Evolutionary conservation across 2,888 invertebrate species (phyloP).

Genomic region (Aphidius colemani): DNA sequence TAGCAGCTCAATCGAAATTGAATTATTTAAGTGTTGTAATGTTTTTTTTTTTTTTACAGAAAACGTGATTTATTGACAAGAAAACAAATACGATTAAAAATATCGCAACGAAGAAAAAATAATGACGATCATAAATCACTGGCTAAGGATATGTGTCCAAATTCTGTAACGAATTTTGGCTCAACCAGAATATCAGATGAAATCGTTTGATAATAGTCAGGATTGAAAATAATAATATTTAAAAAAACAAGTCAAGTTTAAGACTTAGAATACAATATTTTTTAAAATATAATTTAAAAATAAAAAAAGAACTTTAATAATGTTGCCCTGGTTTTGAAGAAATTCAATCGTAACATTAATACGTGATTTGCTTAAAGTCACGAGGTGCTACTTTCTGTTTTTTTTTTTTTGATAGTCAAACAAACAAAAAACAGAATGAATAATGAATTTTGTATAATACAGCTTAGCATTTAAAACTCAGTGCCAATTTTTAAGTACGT

Average conservation of each 20-base stretch:
- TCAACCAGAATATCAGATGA: slow-evolving; percentile 38
- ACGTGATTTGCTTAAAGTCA: no score
- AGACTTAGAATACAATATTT: no score
- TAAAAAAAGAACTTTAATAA: background rate
- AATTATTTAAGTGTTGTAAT: background rate
- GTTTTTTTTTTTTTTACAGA: slow-evolving; percentile 33
- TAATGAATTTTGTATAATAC: no score
- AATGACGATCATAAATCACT: slow-evolving; percentile 45
- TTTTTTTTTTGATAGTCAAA: no score
- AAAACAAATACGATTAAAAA: slow-evolving; percentile 43
- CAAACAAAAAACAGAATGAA: no score
- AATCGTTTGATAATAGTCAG: slow-evolving; percentile 40
- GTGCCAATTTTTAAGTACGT: no score
- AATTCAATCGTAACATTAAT: no score
- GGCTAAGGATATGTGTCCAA: slow-evolving; percentile 50
- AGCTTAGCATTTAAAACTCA: no score
- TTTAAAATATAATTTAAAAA: background rate
- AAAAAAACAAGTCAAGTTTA: no score
- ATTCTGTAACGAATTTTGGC: slow-evolving; percentile 38
- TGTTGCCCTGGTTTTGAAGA: no score
- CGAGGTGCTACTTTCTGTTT: no score
- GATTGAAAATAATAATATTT: no score
- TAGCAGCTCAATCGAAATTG: background rate
- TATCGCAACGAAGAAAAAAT: slow-evolving; percentile 39
- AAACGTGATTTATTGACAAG: slow-evolving; percentile 37